phyloP scores from a whole-genome alignment of 2,888 invertebrate genomes.

The Lamellibrachia columna region DNA sequence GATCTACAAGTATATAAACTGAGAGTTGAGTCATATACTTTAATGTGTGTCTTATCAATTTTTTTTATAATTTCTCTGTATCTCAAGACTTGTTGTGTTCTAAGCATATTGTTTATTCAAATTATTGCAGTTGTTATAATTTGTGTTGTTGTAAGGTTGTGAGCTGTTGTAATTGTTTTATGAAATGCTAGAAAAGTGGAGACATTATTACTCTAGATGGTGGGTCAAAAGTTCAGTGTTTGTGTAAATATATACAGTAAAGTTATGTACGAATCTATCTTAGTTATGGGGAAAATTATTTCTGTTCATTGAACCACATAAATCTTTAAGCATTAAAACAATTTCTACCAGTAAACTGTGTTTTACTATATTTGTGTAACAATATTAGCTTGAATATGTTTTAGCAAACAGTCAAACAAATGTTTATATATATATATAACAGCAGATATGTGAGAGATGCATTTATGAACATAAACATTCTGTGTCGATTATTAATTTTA shows the following conservation, averaged over 20 bases:
- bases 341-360: too few relatives aligned
- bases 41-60: background rate
- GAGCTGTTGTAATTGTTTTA: background rate
- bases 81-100: background rate
- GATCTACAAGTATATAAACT: background rate
- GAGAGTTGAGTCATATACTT: background rate
- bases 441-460: background rate
- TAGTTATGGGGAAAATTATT: background rate
- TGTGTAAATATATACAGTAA: background rate
- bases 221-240: slow-evolving; percentile 16
- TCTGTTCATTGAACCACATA: background rate
- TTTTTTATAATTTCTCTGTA: background rate
- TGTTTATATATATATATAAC: background rate
- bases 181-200: background rate
- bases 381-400: too few relatives aligned
- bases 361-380: too few relatives aligned
- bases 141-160: background rate
- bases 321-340: too few relatives aligned
- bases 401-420: background rate
- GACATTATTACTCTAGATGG: background rate
- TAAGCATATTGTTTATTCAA: background rate
- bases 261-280: background rate
- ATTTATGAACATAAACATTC: background rate
- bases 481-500: background rate
- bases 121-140: background rate